phyloP scores from a whole-genome alignment of 1,140 invertebrate genomes.

The Brachionus manjavacas region DNA sequence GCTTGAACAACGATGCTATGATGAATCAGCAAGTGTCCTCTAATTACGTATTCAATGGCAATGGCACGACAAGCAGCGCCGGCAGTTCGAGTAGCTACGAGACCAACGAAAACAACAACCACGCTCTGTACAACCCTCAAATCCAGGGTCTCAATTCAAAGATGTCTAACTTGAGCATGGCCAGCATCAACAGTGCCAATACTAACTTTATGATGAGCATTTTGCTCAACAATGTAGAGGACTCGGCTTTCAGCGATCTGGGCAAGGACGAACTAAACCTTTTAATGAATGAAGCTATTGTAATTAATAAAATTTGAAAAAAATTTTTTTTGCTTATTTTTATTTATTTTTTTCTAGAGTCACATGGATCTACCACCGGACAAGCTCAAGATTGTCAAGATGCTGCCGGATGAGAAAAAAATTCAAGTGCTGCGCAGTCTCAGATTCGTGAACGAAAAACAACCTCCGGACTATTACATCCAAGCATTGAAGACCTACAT shows the following conservation, averaged over 20 bases:
- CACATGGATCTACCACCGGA: conserved; percentile 98
- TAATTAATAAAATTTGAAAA: conserved; percentile 12
- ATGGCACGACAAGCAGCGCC: background rate
- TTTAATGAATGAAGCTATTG: conserved; percentile 26
- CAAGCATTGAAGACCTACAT: conserved; percentile 86
- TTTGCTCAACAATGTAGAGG: conserved; percentile 8
- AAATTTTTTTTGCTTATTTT: background rate
- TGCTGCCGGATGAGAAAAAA: conserved; percentile 95
- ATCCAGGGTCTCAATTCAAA: background rate
- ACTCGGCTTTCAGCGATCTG: background rate
- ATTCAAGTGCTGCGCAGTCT: conserved; percentile 99
- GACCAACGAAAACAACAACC: background rate
- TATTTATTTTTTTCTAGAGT: conserved; percentile 62
- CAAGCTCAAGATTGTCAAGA: conserved; percentile 90
- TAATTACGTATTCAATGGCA: background rate
- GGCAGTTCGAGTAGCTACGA: conserved; percentile 31
- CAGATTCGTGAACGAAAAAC: conserved; percentile 79
- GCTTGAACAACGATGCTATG: background rate
- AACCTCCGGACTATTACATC: conserved; percentile 88
- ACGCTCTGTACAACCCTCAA: background rate
- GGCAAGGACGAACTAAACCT: conserved; percentile 25
- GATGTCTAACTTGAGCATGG: conserved; percentile 11
- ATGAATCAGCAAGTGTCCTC: background rate
- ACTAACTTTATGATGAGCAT: conserved; percentile 38
- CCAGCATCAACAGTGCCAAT: background rate